A percentile compares a stretch with the other conserved stretches of the same genome.
Conservation (phyloP, 2,888 invertebrate genomes). For the Palloptera scutellata region DNA sequence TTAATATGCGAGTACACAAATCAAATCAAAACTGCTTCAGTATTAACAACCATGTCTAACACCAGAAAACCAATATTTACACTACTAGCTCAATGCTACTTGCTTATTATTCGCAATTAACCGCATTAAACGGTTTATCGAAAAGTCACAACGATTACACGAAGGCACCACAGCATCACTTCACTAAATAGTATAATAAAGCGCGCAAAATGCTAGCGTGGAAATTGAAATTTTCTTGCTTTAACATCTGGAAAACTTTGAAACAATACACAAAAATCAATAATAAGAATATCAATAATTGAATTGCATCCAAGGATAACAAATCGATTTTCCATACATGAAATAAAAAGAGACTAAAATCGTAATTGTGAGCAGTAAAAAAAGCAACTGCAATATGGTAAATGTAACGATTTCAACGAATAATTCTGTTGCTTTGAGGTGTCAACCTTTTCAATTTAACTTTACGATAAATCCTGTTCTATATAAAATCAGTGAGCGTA, state of each 20-base stretch:
- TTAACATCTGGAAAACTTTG: conserved; percentile 58
- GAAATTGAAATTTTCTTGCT: conserved; percentile 56
- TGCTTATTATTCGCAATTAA: conserved; percentile 37
- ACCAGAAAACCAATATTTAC: conserved; percentile 39
- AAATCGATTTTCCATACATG: conserved; percentile 50
- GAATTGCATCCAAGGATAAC: conserved; percentile 53
- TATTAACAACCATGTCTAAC: conserved; percentile 1
- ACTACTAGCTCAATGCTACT: conserved; percentile 11
- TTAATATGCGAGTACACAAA: no score
- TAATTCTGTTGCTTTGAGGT: conserved; percentile 20
- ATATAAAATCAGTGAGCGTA: conserved; percentile 45
- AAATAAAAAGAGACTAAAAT: conserved; percentile 13
- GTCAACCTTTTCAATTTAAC: conserved; percentile 3
- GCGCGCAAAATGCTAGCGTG: conserved; percentile 48
- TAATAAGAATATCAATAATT: conserved; percentile 43
- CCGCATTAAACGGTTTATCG: conserved; percentile 40
- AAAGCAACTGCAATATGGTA: conserved; percentile 16
- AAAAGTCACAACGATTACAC: conserved; percentile 1
- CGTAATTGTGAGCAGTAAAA: conserved; percentile 23
- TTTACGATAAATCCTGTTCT: neutral
- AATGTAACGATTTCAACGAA: conserved; percentile 24
- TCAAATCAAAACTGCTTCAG: neutral
- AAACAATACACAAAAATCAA: conserved; percentile 38
- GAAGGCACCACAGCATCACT: conserved; percentile 10
- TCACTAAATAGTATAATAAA: conserved; percentile 34